phyloP scores from a whole-genome alignment of 2,113 vertebrate genomes.

The Tichodroma muraria region DNA sequence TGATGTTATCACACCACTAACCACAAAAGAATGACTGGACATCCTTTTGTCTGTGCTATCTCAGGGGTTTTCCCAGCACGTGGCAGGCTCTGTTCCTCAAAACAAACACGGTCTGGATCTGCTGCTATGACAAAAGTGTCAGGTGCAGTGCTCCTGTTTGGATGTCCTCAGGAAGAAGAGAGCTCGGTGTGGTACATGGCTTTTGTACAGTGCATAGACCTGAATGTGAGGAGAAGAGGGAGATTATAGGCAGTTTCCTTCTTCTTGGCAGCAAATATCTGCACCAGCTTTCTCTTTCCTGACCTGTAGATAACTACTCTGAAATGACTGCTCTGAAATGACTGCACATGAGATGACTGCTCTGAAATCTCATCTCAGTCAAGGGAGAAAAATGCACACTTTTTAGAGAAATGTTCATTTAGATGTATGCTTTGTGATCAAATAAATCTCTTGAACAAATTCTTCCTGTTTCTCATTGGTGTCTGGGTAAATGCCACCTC shows the following conservation, averaged over 20 bases:
- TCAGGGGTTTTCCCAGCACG: not conserved
- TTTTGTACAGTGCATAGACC: not conserved
- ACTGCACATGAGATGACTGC: not conserved
- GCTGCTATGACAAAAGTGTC: not conserved
- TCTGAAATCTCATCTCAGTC: not conserved
- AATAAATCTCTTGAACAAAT: not conserved
- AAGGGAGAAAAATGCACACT: not conserved
- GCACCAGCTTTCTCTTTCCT: not conserved
- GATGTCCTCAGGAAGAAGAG: not conserved
- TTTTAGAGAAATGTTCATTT: not conserved
- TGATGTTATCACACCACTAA: not conserved
- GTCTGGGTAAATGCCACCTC: not conserved
- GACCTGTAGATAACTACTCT: not conserved
- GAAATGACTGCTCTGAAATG: not conserved
- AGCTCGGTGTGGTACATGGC: accelerated
- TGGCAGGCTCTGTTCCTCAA: not conserved
- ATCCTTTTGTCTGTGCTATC: not conserved
- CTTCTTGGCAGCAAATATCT: not conserved
- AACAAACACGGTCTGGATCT: not conserved
- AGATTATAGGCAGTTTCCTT: not conserved
- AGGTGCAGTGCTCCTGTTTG: not conserved
- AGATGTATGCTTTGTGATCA: not conserved
- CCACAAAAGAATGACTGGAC: not conserved
- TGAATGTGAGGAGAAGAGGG: not conserved
- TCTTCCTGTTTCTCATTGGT: not conserved